phyloP scores from a whole-genome alignment of 2,797 vertebrate species.

The Poecilia velifera region DNA sequence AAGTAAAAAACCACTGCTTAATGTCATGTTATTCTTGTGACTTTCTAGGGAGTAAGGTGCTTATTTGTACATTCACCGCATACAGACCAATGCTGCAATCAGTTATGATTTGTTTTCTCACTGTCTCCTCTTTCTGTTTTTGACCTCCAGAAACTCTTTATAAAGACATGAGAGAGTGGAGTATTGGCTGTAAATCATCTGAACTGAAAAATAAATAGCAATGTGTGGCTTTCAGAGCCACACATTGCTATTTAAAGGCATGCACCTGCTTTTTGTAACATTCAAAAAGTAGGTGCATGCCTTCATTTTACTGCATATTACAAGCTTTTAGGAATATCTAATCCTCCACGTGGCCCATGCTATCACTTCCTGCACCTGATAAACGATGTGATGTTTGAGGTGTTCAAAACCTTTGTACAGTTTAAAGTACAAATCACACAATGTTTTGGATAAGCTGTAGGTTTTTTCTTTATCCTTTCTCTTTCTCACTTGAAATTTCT shows the following conservation, averaged over 20 bases:
- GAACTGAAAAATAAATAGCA: slow-evolving; percentile 8
- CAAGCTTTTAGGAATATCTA: slow-evolving; percentile 1
- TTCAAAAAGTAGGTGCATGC: background rate
- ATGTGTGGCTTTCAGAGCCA: background rate
- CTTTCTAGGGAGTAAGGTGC: too few species aligned
- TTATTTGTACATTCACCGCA: background rate
- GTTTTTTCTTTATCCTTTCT: background rate
- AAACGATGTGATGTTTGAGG: background rate
- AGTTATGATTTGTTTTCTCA: slow-evolving; percentile 1
- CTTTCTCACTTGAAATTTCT: background rate
- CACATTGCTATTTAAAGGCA: too few species aligned
- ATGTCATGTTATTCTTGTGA: background rate
- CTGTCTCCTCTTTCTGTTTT: background rate
- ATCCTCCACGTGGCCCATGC: background rate
- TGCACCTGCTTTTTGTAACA: background rate
- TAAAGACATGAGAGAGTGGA: background rate
- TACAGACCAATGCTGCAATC: background rate
- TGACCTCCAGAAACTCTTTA: background rate
- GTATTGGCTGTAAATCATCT: background rate
- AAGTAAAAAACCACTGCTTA: background rate
- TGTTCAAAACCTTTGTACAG: slow-evolving; percentile 1
- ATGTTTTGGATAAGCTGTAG: slow-evolving; percentile 8
- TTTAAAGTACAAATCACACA: slow-evolving; percentile 8
- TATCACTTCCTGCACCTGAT: slow-evolving; percentile 9
- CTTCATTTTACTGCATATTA: slow-evolving; percentile 9